Percentiles rank a stretch among this genome's conserved stretches.
phyloP scores from a whole-genome alignment of 2,797 vertebrate species.

The Neosilurus hyrtlii region DNA sequence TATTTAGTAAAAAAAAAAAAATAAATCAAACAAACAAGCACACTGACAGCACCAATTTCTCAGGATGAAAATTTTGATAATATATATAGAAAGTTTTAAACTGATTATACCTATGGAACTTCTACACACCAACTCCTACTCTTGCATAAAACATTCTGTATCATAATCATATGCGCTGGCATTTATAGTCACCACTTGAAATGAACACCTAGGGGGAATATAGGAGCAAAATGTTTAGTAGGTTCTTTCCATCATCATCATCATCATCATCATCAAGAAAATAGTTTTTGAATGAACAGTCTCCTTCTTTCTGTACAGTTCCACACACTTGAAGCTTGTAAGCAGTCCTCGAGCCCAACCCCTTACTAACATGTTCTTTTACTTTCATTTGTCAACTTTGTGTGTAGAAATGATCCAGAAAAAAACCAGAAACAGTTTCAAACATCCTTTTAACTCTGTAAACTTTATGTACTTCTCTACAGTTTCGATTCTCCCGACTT shows the following conservation, averaged over 20 bases:
- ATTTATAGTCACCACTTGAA: no score
- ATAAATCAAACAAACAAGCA: no score
- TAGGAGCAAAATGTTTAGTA: neutral
- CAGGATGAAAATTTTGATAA: no score
- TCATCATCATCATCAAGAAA: neutral
- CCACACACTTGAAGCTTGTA: neutral
- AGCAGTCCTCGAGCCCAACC: neutral
- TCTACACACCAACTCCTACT: neutral
- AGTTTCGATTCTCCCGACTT: constrained; percentile 1
- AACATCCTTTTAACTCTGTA: neutral
- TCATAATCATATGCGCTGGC: no score
- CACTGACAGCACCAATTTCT: no score
- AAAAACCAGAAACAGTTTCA: neutral
- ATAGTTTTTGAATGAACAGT: neutral
- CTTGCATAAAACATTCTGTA: constrained; percentile 19
- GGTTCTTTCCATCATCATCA: no score
- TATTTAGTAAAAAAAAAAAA: no score
- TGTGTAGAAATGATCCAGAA: neutral
- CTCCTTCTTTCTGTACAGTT: neutral
- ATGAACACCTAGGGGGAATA: neutral
- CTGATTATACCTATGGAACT: no score
- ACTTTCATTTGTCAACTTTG: neutral
- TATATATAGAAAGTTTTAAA: no score
- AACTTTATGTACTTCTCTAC: neutral
- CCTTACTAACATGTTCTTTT: neutral